Evolutionary conservation across 2,888 invertebrate genomes (phyloP).

Genomic region (Oligia strigilis): DNA sequence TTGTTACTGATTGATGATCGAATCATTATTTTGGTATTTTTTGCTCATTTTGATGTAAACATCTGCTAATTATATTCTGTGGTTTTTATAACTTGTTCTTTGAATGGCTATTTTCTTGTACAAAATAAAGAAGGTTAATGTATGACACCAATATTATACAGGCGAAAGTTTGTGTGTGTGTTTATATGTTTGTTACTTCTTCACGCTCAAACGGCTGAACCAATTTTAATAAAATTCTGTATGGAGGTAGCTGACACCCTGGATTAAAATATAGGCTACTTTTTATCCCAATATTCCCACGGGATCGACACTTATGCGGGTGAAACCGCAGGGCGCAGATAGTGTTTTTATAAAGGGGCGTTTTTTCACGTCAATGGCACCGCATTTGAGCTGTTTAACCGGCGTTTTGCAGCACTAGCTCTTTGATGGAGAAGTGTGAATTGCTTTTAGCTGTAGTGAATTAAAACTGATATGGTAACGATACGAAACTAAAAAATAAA

Average conservation of each 20-base stretch:
- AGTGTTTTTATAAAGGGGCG: not conserved
- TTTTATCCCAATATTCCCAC: too few relatives aligned
- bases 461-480: not conserved
- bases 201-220: too few relatives aligned
- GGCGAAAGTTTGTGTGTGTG: too few relatives aligned
- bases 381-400: too few relatives aligned
- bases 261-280: too few relatives aligned
- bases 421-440: not conserved
- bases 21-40: constrained; percentile 28
- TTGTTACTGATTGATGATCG: constrained; percentile 34
- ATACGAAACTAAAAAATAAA: not conserved
- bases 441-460: not conserved
- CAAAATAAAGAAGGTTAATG: not conserved
- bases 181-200: too few relatives aligned
- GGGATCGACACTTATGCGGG: too few relatives aligned
- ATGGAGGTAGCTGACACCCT: too few relatives aligned
- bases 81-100: constrained; percentile 11
- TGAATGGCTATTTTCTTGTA: constrained; percentile 21
- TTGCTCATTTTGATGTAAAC: constrained; percentile 35
- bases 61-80: not conserved
- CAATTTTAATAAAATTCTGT: too few relatives aligned
- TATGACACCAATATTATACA: too few relatives aligned
- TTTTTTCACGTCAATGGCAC: not conserved
- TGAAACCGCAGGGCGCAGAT: too few relatives aligned
- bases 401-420: not conserved